Evolutionary conservation across 2,888 invertebrate genomes (phyloP).

Genomic region (Ophion obscuratus): DNA sequence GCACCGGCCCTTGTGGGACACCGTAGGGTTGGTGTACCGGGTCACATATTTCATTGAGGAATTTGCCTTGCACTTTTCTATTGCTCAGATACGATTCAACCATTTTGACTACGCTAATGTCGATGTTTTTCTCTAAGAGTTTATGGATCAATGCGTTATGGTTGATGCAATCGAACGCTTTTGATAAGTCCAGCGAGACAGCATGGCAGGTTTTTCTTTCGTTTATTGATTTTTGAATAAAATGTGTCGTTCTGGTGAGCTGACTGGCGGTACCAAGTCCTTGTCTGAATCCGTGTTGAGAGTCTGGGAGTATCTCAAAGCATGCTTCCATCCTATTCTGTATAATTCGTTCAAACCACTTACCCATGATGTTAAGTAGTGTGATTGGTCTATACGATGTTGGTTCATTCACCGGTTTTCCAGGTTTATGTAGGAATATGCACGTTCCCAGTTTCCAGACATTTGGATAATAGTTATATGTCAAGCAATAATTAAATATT

Average conservation of each 20-base stretch:
- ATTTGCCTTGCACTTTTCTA: constrained; percentile 44
- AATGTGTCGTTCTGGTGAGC: constrained; percentile 13
- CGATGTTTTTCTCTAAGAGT: constrained; percentile 38
- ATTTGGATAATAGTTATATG: constrained; percentile 25
- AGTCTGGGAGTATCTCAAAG: constrained; percentile 19
- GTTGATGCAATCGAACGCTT: constrained; percentile 51
- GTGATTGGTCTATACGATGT: constrained; percentile 42
- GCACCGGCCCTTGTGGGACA: too few species aligned
- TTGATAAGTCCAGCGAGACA: constrained; percentile 40
- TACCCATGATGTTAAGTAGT: constrained; percentile 50
- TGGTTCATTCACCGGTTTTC: constrained; percentile 19
- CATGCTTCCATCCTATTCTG: constrained; percentile 5
- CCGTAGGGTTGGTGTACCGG: constrained; percentile 12
- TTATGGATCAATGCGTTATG: constrained; percentile 29
- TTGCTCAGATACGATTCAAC: constrained; percentile 34
- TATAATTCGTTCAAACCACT: constrained; percentile 34
- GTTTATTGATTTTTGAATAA: constrained; percentile 28
- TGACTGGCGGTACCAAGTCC: constrained; percentile 30
- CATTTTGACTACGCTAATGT: constrained; percentile 32
- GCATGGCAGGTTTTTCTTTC: constrained; percentile 9
- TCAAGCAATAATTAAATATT: constrained; percentile 19
- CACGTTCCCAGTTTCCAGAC: constrained; percentile 29
- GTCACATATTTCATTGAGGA: constrained; percentile 7
- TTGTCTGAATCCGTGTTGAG: constrained; percentile 32
- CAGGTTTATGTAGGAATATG: constrained; percentile 29